These are phyloP conservation scores for Temnothorax rugatulus DNA, from an alignment of 2,888 invertebrate species.

Conservation along the genomic window DNA sequence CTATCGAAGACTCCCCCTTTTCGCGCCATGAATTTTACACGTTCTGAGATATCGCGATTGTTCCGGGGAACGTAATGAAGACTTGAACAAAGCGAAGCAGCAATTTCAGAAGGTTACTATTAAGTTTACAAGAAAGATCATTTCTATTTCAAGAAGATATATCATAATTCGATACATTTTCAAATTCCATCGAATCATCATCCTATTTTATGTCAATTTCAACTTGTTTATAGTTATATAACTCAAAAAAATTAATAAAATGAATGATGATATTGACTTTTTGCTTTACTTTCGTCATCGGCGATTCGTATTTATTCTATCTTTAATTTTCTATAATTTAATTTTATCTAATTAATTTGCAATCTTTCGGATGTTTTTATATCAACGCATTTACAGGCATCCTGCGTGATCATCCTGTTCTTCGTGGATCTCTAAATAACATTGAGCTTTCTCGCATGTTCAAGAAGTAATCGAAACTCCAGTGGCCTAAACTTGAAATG, in stretches of 20 bases:
- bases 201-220: constrained; percentile 12
- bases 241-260: not conserved
- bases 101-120: constrained; percentile 50
- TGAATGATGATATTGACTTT: not conserved
- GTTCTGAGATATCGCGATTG: constrained; percentile 41
- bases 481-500: constrained; percentile 42
- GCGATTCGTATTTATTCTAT: not conserved
- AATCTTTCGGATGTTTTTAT: not conserved
- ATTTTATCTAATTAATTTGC: not conserved
- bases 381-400: not conserved
- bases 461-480: constrained; percentile 41
- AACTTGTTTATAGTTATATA: not conserved
- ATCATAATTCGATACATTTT: constrained; percentile 2
- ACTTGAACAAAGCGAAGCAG: constrained; percentile 49
- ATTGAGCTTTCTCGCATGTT: constrained; percentile 67
- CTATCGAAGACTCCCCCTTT: constrained; percentile 62
- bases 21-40: constrained; percentile 55
- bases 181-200: constrained; percentile 21
- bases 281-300: not conserved
- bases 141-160: constrained; percentile 32
- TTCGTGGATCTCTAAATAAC: constrained; percentile 39
- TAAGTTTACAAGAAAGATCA: constrained; percentile 44
- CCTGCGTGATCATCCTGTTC: not conserved
- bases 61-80: constrained; percentile 49
- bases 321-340: not conserved